Evolutionary conservation across 2,888 invertebrate species (phyloP), one percentile per base, ranked within the genome.

Genomic region (Drosophila kambysellisi): DNA sequence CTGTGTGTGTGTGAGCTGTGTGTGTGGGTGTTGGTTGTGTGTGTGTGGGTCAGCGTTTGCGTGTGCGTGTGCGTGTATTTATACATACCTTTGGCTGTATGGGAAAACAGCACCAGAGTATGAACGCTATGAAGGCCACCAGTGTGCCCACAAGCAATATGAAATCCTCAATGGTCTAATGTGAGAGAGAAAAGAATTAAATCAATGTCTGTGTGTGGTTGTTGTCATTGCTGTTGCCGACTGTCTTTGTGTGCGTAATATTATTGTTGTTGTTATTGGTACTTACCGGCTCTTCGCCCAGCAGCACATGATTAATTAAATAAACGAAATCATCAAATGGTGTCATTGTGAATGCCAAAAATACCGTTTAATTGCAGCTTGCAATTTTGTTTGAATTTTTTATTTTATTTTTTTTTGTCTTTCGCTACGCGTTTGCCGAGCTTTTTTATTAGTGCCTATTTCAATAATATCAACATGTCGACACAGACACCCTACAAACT

Each of bases 31-130:
- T 51, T 35, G 43, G 25, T 53, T 53, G 50, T 56, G 41, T 60
- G 29, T 41, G 41, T 32, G 37, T n/a, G 25, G 25, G 20, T 33
- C 30, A 25, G 41, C 39, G 25, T 50, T 53, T 43, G 32, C 51
- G 50, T 46, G 32, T 51, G 57, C 65, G 62, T 59, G 33, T 11
- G 57, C 65, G 62, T 59, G 33, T 11, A n/a, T 60, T 59, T 33
- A 0, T 46, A 75, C 70, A 59, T 76, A 93, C 94, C 91, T 94
- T 94, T 58, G 94, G 94, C 73, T 94, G 94, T 76, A 94, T 93
- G 65, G 95, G 95, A 91, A 95, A 95, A 89, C 95, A 95, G 89
- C 95, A 95, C 95, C 95, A 95, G 35, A 95, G 91, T 69, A 95
- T 94, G 88, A 95, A 95, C 33, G 95, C 95, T 71, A 95, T 94